Evolutionary conservation across 2,888 invertebrate species (phyloP).

Genomic region (Sycophila texana): DNA sequence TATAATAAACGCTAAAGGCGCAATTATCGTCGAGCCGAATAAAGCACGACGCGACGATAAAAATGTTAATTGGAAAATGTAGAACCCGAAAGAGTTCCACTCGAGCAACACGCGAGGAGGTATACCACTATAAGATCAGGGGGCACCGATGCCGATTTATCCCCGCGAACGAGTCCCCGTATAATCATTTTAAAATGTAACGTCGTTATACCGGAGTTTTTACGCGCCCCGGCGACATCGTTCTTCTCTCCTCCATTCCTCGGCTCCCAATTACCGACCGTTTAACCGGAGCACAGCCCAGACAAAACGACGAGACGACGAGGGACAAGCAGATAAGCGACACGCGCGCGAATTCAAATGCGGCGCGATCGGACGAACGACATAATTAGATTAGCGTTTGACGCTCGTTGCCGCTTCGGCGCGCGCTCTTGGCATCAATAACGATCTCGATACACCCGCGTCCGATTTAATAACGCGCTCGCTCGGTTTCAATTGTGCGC

Average conservation of each 20-base stretch:
- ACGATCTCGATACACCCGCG: constrained; percentile 46
- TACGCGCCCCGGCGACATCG: neutral
- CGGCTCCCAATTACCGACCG: neutral
- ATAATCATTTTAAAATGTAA: constrained; percentile 34
- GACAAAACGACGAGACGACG: neutral
- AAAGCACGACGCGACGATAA: constrained; percentile 8
- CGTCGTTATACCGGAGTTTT: neutral
- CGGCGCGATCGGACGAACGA: too few species aligned
- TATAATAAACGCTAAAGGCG: constrained; percentile 20
- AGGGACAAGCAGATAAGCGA: neutral
- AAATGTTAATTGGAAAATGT: constrained; percentile 39
- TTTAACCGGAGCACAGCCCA: neutral
- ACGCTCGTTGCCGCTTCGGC: neutral
- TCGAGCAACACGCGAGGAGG: neutral
- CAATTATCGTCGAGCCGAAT: constrained; percentile 10
- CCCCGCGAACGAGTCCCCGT: neutral
- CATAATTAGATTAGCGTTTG: constrained; percentile 5
- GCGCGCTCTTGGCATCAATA: constrained; percentile 32
- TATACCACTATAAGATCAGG: neutral
- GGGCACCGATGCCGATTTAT: neutral
- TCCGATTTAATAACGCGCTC: constrained; percentile 52
- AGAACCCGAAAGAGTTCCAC: constrained; percentile 5
- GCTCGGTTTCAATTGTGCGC: constrained; percentile 44
- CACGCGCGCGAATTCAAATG: too few species aligned
- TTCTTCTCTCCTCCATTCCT: constrained; percentile 12